Base-by-base conservation (phyloP, 2,113 vertebrate genomes). In the Mixornis gularis region DNA sequence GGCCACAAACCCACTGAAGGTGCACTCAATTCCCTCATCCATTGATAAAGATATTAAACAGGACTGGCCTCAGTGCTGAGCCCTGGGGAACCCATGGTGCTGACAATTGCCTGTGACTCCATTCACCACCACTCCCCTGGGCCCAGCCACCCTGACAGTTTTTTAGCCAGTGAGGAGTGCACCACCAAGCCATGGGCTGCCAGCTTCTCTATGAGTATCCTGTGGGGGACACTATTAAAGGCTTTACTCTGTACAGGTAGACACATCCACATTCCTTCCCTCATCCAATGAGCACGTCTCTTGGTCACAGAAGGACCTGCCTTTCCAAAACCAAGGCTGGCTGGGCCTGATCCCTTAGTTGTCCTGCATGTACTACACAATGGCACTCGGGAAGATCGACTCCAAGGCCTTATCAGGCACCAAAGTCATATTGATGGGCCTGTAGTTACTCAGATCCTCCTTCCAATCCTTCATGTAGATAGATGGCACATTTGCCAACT, bases 21-120 rank as follows among this genome's bases (percentile, higher is more conserved):
- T 29, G 8, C 44, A 52, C 19, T 71, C 0, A 0, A 53, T 48
- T 44, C 8, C 40, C 21, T 65, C 7, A 8, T 30, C 26, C 52
- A 48, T 3, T 46, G 34, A 32, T 27, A 19, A 40, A 32, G 17
- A 46, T 6, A 71, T 32, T 66, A 12, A 46, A 36, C 29, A 53
- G 52, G 20, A n/a, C 19, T 40, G 13, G 14, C 10, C 14, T 29
- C 12, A 52, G 0, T 30, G 62, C 12, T 59, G 71, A 53, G 18
- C 44, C 38, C n/a, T 36, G 46, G 11, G 26, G 34, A 82, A 36
- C 22, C 21, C 44, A 59, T 3, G 17, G 44, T 43, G 46, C 13
- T 1, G 0, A 25, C n/a, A 64, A 2, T 15, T 32, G 44, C 21
- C 13, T 41, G 34, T 77, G 36, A 58, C 8, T 65, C 30, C 46